A percentile compares a stretch with the other conserved stretches of the same genome.
Conservation (phyloP, 2,797 vertebrate genomes). For the Myripristis jacobus region DNA sequence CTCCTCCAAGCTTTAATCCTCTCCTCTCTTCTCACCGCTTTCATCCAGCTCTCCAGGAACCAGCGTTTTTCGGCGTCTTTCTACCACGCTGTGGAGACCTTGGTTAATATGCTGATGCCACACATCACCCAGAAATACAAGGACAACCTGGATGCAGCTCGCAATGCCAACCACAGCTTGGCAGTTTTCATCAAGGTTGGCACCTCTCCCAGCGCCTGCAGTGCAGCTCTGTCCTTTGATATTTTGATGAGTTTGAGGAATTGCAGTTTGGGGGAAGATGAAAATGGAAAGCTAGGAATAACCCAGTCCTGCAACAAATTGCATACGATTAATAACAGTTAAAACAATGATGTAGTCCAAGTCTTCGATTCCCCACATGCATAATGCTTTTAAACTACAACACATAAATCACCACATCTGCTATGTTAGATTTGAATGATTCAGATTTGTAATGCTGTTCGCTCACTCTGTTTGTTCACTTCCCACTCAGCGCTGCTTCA, state of each 20-base stretch:
- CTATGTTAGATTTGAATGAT: background rate
- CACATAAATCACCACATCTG: no score
- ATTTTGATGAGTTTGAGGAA: slow-evolving; percentile 4
- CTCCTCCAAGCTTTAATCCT: background rate
- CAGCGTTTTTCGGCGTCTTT: slow-evolving; percentile 90
- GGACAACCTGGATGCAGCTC: slow-evolving; percentile 89
- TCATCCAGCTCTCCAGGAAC: slow-evolving; percentile 86
- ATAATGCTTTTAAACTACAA: background rate
- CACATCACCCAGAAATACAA: slow-evolving; percentile 93
- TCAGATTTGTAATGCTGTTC: background rate
- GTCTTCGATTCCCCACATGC: background rate
- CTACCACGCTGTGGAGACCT: slow-evolving; percentile 89
- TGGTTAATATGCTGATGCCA: slow-evolving; percentile 91
- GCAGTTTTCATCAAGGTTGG: slow-evolving; percentile 91
- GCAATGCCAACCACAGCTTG: slow-evolving; percentile 91
- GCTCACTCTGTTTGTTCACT: background rate
- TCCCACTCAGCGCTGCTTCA: slow-evolving; percentile 91
- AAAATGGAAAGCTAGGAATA: background rate
- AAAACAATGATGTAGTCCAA: background rate
- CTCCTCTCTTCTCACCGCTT: background rate
- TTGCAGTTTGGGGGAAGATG: background rate
- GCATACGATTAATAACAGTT: background rate
- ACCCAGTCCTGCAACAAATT: background rate
- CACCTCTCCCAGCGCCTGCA: background rate
- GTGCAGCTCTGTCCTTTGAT: background rate